Base-by-base conservation (phyloP, 2,888 invertebrate species). In the Ecliptopera silaceata region DNA sequence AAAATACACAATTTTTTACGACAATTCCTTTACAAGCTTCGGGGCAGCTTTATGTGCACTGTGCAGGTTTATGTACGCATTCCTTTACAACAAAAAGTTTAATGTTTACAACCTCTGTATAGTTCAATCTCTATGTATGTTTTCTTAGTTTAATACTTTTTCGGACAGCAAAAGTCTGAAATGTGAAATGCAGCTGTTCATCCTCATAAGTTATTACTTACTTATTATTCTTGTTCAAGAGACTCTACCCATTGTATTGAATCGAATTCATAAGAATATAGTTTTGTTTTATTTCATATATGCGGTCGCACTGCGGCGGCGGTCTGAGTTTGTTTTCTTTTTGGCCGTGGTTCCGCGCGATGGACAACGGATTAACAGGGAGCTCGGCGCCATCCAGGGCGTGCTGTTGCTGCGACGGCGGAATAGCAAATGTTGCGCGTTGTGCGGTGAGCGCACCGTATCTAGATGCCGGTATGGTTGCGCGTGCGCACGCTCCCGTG, bases 361-460 rank as follows among this genome's bases (percentile, higher is more conserved):
- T 83, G 85, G 82, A 81, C 82, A 79, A 67, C 69, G 86, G 86
- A 86, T 89, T 87, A 88, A 87, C 88, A 84, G 79, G 79, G 75
- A 76, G 76, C 76, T 75, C 82, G 88, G 89, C 88, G 89, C 88
- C 88, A 63, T 59, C 45, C 61, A 78, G 71, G 66, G 72, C 72
- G 70, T 77, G 74, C 75, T 70, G 69, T 62, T 66, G 60, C 67
- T 63, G 70, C 70, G 72, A 75, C 74, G 77, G 72, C 72, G 69
- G 86, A 77, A 84, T 86, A 82, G 83, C 84, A 83, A 88, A 86
- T 84, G 78, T 68, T 63, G 66, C 81, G 72, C 74, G 68, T 69
- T 81, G 82, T 80, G 82, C 76, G 80, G 81, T 61, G 61, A 48
- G 65, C 63, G 48, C 62, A 65, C n/a, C 63, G 66, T 78, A 85